Conservation (phyloP, 1,140 invertebrate genomes). For the Tetramorium alpestre region DNA sequence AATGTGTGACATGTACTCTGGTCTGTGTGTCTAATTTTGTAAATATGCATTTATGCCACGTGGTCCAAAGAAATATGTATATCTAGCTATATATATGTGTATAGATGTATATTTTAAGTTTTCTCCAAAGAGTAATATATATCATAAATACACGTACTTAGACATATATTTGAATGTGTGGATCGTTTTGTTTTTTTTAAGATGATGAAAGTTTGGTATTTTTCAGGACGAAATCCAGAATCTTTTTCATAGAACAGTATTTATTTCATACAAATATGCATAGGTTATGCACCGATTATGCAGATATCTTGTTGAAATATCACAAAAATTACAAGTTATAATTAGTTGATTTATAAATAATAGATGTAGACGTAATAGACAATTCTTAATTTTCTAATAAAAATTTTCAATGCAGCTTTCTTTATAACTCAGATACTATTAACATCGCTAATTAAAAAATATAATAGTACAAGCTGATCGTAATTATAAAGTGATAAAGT, state of each 20-base stretch:
- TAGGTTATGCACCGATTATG: neutral
- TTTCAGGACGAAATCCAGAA: neutral
- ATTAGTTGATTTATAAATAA: neutral
- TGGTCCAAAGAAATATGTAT: slow-evolving; percentile 72
- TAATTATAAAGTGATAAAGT: neutral
- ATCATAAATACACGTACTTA: slow-evolving; percentile 29
- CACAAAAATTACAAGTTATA: slow-evolving; percentile 3
- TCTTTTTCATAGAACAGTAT: neutral
- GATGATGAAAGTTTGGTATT: neutral
- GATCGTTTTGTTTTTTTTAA: neutral
- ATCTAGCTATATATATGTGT: slow-evolving; percentile 59
- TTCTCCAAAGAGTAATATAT: slow-evolving; percentile 77
- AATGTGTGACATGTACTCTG: slow-evolving; percentile 26
- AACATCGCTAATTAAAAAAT: neutral
- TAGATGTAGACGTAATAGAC: neutral
- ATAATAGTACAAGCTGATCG: neutral
- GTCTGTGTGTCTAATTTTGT: slow-evolving; percentile 59
- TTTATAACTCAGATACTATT: neutral
- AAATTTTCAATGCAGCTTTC: neutral
- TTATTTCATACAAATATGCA: neutral
- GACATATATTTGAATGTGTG: neutral
- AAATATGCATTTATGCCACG: slow-evolving; percentile 74
- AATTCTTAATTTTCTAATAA: neutral
- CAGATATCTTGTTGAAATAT: neutral
- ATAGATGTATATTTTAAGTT: slow-evolving; percentile 45